Conservation (phyloP, 2,113 vertebrate genomes). For the Eolophus roseicapilla region DNA sequence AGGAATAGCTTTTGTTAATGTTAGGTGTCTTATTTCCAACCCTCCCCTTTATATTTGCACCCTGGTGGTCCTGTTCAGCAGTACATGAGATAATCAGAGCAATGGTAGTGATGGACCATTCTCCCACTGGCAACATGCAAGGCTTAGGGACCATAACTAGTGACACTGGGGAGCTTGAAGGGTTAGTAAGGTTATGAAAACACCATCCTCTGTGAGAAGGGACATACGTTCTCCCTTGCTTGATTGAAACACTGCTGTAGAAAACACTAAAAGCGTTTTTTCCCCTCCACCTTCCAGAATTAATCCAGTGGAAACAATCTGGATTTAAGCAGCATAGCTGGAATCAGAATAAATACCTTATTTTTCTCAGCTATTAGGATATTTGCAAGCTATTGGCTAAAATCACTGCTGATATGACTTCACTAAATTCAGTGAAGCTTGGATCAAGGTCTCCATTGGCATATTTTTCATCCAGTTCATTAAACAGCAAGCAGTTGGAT, state of each 20-base stretch:
- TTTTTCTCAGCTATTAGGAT: neutral
- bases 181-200: neutral
- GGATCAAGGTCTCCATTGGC: neutral
- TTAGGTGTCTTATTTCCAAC: neutral
- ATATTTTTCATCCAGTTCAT: constrained; percentile 32
- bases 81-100: neutral
- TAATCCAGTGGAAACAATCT: neutral
- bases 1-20: neutral
- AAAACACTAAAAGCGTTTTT: neutral
- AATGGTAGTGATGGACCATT: neutral
- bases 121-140: accelerated
- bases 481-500: constrained; percentile 1
- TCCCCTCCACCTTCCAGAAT: neutral
- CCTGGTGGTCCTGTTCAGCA: neutral
- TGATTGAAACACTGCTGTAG: neutral
- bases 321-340: neutral
- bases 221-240: neutral
- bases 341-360: neutral
- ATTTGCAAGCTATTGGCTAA: neutral
- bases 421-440: neutral
- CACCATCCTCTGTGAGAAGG: neutral
- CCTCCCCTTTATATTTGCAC: neutral
- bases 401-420: neutral
- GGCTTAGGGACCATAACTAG: neutral
- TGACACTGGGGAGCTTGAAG: neutral